phyloP scores from a whole-genome alignment of 2,113 vertebrate genomes.

The Stictonetta naevosa region DNA sequence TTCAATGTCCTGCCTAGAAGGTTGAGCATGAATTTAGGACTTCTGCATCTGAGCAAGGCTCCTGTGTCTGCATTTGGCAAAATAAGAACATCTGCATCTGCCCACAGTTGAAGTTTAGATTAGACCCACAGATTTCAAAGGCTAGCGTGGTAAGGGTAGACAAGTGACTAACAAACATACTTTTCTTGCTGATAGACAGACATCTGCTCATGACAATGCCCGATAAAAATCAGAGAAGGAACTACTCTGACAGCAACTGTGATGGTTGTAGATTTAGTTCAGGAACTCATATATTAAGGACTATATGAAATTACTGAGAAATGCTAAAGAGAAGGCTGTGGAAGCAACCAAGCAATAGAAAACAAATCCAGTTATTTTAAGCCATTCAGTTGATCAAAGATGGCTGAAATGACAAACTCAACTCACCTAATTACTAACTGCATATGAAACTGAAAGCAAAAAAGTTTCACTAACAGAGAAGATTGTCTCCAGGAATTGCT shows the following conservation, averaged over 20 bases:
- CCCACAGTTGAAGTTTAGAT: background rate
- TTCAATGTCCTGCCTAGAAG: background rate
- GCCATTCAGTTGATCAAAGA: background rate
- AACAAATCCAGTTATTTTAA: background rate
- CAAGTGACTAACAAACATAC: background rate
- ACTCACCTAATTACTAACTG: background rate
- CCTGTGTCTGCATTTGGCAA: background rate
- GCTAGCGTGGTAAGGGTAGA: background rate
- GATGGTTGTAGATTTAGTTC: background rate
- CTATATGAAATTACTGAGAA: background rate
- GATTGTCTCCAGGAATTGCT: background rate
- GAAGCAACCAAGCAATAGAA: background rate
- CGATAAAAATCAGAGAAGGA: background rate
- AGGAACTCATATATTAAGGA: background rate
- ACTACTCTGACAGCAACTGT: background rate
- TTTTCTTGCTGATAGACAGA: background rate
- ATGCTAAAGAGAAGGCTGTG: background rate
- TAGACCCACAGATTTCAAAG: background rate
- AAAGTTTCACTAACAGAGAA: background rate
- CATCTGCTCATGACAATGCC: background rate
- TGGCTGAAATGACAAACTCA: background rate
- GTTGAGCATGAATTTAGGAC: background rate
- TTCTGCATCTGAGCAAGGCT: background rate
- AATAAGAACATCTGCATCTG: background rate
- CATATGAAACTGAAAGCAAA: background rate